Base-by-base conservation (phyloP, 2,888 invertebrate species). In the Leptinotarsa juncta region DNA sequence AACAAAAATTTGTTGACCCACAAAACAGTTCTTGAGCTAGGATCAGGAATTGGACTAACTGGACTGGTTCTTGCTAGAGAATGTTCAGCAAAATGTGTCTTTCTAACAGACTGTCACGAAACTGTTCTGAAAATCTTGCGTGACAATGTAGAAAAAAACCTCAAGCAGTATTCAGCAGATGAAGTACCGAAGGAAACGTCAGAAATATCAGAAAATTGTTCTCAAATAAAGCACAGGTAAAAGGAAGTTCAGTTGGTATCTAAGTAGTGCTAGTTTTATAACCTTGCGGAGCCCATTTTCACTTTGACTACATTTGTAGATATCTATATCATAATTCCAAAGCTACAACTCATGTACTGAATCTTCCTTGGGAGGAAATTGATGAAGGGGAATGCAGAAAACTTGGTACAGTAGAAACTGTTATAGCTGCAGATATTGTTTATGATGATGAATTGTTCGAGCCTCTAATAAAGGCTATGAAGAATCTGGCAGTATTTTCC, bases 31-130 rank as follows among this genome's bases (percentile, higher is more conserved):
- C 82, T 95, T 5, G 96, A 96, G 88, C 88, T 96, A 4, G 96
- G 96, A 66, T 92, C 94, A 15, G 96, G 96, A 42, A 90, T 93
- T 20, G 96, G 96, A 0, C 89, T 95, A 70, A 90, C 93, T 53
- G 94, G 95, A 20, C 89, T 95, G 53, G 88, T 91, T 4, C 86
- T 93, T 53, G 88, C 90, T 48, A 90, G 90, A 72, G 84, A 87
- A 67, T 93, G 93, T 82, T 77, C 86, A 48, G 90, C 92, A 1
- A 86, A 88, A 70, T 86, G 89, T 67, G 89, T 94, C 65, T 88
- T 90, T 70, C 89, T 95, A 68, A 92, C 93, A 18, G 96, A 96
- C 85, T 93, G 92, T 82, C 95, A 95, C 83, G 82, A 86, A 0
- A 88, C 90, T 67, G 95, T 96, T 32, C 85, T 95, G 20, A 88